Evolutionary conservation across 2,797 vertebrate species (phyloP), one percentile per base, ranked within the genome.

Genomic region (Buphagus erythrorhynchus): DNA sequence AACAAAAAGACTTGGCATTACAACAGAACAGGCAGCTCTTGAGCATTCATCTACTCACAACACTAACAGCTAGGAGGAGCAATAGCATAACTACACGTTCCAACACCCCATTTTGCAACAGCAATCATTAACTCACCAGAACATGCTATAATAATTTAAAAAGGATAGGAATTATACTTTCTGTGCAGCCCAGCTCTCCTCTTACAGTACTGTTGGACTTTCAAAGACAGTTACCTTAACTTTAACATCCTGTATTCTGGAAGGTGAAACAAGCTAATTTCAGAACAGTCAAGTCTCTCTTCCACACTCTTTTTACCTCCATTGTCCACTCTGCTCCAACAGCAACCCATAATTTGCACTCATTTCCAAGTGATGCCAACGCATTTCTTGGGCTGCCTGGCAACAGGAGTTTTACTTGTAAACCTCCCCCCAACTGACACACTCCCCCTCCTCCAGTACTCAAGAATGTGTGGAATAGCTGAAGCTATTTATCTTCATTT

Each of bases 351-450:
- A 84, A 93, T 75, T 87, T 94, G 89, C 92, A 94, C 88, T 92
- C 62, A 71, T 82, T 96, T 92, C 75, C 63, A 45, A 95, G 79
- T 20, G 74, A 94, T 92, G 86, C 48, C 90, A 95, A 52, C 72
- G 78, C 69, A 83, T 48, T 96, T 93, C 84, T 93, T 68, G 45
- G 79, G 93, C 91, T 95, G 90, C 93, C 93, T 91, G 86, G 88
- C 94, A 97, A 97, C 91, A 72, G 48, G 42, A 82, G 57, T 82
- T 93, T 84, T 93, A 95, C 66, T 89, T 89, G 57, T 48, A 93
- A 96, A 74, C 67, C 66, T 90, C 82, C 68, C 62, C 73, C 94
- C 66, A 79, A 68, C 42, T 92, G 84, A 92, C 77, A 95, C 31
- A 76, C 48, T 87, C 71, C 87, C 87, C 66, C 80, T 88, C 65